phyloP scores from a whole-genome alignment of 37 sponge, comb jelly and placozoan genomes.

The Oscarella lobularis region DNA sequence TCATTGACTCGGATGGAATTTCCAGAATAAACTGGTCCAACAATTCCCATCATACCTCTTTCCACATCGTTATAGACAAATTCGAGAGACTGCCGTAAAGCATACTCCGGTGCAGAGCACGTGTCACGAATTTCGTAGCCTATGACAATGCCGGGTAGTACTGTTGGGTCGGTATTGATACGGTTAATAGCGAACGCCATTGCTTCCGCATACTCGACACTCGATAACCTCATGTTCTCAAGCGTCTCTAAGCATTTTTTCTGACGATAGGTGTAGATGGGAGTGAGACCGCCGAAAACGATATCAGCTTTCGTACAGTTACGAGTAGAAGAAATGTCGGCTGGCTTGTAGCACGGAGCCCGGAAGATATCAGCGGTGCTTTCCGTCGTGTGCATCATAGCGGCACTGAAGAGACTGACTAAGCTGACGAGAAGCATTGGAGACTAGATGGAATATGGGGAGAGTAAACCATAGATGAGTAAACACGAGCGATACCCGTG shows the following conservation, averaged over 20 bases:
- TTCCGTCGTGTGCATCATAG: too few species aligned
- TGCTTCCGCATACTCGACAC: constrained; percentile 53
- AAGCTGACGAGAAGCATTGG: too few species aligned
- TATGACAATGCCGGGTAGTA: constrained; percentile 12
- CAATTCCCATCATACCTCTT: constrained; percentile 34
- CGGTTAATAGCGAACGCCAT: constrained; percentile 59
- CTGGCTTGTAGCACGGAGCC: too few species aligned
- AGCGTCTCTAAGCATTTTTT: not conserved
- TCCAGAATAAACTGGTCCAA: constrained; percentile 60
- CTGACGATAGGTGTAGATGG: constrained; percentile 36
- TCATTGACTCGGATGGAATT: constrained; percentile 49
- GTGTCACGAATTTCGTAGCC: constrained; percentile 10
- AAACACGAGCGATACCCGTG: too few species aligned
- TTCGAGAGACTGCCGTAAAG: not conserved
- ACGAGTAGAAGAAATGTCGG: too few species aligned
- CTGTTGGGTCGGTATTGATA: constrained; percentile 34
- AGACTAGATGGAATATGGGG: too few species aligned
- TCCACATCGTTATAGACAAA: constrained; percentile 4
- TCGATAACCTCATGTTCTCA: not conserved
- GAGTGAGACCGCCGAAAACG: constrained; percentile 76
- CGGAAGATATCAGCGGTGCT: too few species aligned
- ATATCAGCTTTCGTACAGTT: constrained; percentile 23
- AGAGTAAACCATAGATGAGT: too few species aligned
- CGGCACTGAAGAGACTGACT: too few species aligned
- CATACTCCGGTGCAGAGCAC: not conserved